A percentile compares a stretch with the other conserved stretches of the same genome.
Evolutionary conservation across 2,113 vertebrate species (phyloP).

Genomic region (Silurus meridionalis): DNA sequence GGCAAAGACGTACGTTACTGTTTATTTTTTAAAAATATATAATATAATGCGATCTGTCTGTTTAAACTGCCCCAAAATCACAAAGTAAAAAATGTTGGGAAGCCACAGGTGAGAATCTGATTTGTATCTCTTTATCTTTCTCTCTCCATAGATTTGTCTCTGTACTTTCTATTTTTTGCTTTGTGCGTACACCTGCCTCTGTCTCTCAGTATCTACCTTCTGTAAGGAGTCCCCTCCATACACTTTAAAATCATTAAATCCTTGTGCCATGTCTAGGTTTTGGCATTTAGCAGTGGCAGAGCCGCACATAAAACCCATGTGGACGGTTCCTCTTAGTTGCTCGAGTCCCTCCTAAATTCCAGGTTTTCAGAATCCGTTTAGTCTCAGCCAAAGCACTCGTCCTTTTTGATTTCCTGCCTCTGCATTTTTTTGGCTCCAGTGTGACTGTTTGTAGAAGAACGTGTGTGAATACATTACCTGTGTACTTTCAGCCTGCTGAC

Average conservation of each 20-base stretch:
- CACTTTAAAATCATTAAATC: slow-evolving; percentile 31
- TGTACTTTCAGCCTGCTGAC: slow-evolving; percentile 27
- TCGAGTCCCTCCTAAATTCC: slow-evolving; percentile 29
- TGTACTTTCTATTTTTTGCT: neutral
- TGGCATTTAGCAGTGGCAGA: slow-evolving; percentile 25
- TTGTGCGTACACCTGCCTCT: neutral
- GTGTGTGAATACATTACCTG: slow-evolving; percentile 46
- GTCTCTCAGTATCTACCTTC: neutral
- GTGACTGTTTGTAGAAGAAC: slow-evolving; percentile 24
- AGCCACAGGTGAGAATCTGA: neutral
- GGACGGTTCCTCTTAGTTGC: slow-evolving; percentile 17
- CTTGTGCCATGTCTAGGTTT: slow-evolving; percentile 33
- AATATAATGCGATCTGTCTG: no score
- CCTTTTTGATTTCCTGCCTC: slow-evolving; percentile 32
- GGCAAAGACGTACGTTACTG: slow-evolving; percentile 84
- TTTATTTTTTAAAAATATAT: no score
- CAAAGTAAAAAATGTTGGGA: neutral
- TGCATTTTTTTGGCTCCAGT: slow-evolving; percentile 20
- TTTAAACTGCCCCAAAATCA: neutral
- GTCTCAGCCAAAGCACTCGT: slow-evolving; percentile 27
- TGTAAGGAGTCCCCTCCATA: neutral
- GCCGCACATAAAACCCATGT: slow-evolving; percentile 24
- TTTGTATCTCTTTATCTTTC: neutral
- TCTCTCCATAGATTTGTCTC: neutral
- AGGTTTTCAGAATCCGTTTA: neutral